Evolutionary conservation across 2,113 vertebrate species (phyloP).

Genomic region (Serilophus lunatus): DNA sequence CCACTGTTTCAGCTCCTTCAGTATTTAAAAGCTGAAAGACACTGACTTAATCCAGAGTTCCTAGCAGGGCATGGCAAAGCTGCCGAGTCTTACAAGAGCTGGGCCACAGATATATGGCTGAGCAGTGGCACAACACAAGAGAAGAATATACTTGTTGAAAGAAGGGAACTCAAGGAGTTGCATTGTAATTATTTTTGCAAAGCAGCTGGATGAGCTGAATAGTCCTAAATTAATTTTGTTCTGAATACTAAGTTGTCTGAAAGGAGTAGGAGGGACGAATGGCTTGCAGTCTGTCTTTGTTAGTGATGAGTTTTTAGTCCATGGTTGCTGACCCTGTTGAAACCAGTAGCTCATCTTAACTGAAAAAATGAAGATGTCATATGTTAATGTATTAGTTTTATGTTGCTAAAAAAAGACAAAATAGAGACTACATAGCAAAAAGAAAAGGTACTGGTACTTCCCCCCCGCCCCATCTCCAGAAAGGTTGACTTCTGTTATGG

Average conservation of each 20-base stretch:
- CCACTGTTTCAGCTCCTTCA: background rate
- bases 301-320: conserved; percentile 46
- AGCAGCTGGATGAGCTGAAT: conserved; percentile 73
- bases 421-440: background rate
- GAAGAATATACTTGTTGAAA: conserved; percentile 65
- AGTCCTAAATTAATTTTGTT: conserved; percentile 71
- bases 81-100: background rate
- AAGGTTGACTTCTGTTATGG: background rate
- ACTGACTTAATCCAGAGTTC: background rate
- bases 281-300: conserved; percentile 50
- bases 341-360: background rate
- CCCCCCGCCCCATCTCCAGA: background rate
- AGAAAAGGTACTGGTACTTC: background rate
- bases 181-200: conserved; percentile 70
- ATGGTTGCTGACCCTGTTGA: conserved; percentile 25
- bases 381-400: background rate
- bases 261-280: conserved; percentile 48
- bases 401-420: background rate
- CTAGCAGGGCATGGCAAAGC: background rate
- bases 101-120: background rate
- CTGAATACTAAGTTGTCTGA: conserved; percentile 70
- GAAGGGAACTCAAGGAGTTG: conserved; percentile 62
- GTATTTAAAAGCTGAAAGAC: background rate
- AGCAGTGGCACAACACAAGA: conserved; percentile 38
- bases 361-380: background rate